Base-by-base conservation (phyloP, 2,797 vertebrate genomes). In the Enteromius mattozi region DNA sequence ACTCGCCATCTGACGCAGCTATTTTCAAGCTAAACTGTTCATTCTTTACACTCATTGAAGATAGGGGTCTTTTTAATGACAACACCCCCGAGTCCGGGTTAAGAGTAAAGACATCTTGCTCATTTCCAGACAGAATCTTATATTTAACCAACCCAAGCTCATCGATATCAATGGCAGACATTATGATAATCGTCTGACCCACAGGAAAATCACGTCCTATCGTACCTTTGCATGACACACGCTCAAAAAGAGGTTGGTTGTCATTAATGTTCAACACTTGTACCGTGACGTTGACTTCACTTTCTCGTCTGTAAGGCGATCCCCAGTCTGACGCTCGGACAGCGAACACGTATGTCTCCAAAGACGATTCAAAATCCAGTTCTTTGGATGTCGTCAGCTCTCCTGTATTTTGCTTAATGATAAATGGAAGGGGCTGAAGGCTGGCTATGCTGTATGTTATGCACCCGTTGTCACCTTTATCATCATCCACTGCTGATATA, bases 301-400 rank as follows among this genome's bases (percentile, higher is more conserved):
- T 97, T 89, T 99, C 98, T 84, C 97, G 93, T 82, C 98, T 95
- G 90, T 98, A 99, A 0, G 98, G 98, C 42, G 94, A 89, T 74
- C 98, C 98, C 97, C 98, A 99, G 85, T 99, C 98, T 1, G 98
- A 99, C 3, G 97, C 97, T 0, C 98, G 94, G 51, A 99, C 93
- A 24, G 94, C 92, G 65, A 99, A 95, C 4, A 89, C 94, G 85
- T 99, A 99, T 4, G 96, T 91, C 72, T 98, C 97, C 35, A 96
- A 95, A 90, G 97, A 97, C 45, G 97, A 94, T 85, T 99, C 98
- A 90, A 97, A 99, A 93, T 99, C 98, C 77, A 99, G 88, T 42
- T 96, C 94, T 89, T 93, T 94, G 3, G 95, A 95, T 45, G 96
- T 96, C 87, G 92, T 97, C 83, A 99, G 91, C 94, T 96, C 88